phyloP scores from a whole-genome alignment of 2,113 vertebrate genomes.

The Dasypus novemcinctus region DNA sequence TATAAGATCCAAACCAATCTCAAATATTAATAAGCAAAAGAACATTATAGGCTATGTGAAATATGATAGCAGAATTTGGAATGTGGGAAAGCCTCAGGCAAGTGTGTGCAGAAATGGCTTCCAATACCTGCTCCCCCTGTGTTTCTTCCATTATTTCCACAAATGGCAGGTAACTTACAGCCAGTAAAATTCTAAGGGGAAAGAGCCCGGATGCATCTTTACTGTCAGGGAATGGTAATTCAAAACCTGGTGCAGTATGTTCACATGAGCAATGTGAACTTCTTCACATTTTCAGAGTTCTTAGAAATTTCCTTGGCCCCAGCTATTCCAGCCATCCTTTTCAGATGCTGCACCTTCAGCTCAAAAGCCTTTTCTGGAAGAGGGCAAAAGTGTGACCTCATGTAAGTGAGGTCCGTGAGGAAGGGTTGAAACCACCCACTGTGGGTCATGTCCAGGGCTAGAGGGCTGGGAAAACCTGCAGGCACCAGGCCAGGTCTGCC shows the following conservation, averaged over 20 bases:
- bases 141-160: neutral
- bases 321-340: neutral
- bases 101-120: neutral
- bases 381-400: neutral
- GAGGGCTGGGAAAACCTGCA: neutral
- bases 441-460: neutral
- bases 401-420: too few species aligned
- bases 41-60: neutral
- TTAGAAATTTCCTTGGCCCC: neutral
- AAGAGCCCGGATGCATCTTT: neutral
- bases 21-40: neutral
- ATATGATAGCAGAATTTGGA: neutral
- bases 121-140: neutral
- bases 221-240: neutral
- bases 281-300: neutral
- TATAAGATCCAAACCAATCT: neutral
- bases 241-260: neutral
- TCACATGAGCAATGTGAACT: neutral
- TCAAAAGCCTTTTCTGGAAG: neutral
- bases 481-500: too few species aligned
- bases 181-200: neutral
- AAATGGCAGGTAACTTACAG: neutral
- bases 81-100: neutral
- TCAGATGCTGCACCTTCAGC: neutral
- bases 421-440: neutral